Percentiles rank a stretch among this genome's conserved stretches.
phyloP scores from a whole-genome alignment of 2,113 vertebrate genomes.

The Larimichthys polyactis region DNA sequence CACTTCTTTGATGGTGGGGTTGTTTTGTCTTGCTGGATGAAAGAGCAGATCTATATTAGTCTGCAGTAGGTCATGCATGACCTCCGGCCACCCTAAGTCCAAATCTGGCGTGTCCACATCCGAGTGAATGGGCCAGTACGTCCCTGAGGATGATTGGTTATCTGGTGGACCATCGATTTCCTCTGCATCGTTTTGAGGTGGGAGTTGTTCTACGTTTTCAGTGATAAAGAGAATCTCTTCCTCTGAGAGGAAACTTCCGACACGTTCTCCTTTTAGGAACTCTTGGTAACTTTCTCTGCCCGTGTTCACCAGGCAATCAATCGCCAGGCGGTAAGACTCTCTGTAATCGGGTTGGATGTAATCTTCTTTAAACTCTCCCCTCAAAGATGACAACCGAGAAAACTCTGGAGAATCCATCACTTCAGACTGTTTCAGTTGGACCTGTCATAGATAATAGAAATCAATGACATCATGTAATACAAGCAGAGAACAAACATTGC shows the following conservation, averaged over 20 bases:
- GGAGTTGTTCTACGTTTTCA: constrained; percentile 82
- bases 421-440: constrained; percentile 40
- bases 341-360: constrained; percentile 95
- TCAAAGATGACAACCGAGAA: constrained; percentile 91
- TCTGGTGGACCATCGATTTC: constrained; percentile 79
- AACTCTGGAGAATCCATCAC: constrained; percentile 88
- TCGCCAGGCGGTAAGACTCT: constrained; percentile 93
- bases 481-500: constrained; percentile 24
- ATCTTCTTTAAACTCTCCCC: constrained; percentile 90
- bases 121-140: constrained; percentile 95
- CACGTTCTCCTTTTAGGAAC: constrained; percentile 89
- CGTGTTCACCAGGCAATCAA: constrained; percentile 88
- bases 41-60: constrained; percentile 94
- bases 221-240: constrained; percentile 92
- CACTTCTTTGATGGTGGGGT: constrained; percentile 94
- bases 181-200: constrained; percentile 74
- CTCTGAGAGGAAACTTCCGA: constrained; percentile 91
- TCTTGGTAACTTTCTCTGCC: constrained; percentile 89
- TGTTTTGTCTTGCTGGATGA: constrained; percentile 92
- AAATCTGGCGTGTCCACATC: constrained; percentile 94
- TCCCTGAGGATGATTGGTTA: constrained; percentile 91
- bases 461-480: constrained; percentile 32
- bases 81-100: constrained; percentile 94
- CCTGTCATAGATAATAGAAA: constrained; percentile 55
- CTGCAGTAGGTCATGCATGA: constrained; percentile 84